Percentiles rank a stretch among this genome's conserved stretches.
These are phyloP conservation scores for Lepidotrigona ventralis DNA, from an alignment of 1,140 invertebrate species.

Conservation along the genomic window DNA sequence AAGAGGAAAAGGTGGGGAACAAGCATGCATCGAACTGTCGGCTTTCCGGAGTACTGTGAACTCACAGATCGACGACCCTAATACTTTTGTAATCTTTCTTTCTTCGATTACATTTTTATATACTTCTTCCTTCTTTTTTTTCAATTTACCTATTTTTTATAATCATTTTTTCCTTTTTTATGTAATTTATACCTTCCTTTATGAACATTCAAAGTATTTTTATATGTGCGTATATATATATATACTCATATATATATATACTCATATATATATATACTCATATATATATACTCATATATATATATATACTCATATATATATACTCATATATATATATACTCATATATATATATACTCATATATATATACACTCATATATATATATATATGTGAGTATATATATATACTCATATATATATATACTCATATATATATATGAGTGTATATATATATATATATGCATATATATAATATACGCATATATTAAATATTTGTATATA, in stretches of 20 bases:
- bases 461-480: no score
- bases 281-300: no score
- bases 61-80: slow-evolving; percentile 21
- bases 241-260: no score
- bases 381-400: no score
- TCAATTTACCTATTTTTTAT: neutral
- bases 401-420: no score
- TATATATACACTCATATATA: no score
- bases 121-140: neutral
- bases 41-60: slow-evolving; percentile 54
- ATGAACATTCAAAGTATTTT: neutral
- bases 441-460: neutral
- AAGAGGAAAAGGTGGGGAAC: slow-evolving; percentile 34
- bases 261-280: no score
- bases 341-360: no score
- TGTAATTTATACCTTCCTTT: neutral
- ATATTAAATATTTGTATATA: no score
- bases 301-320: no score
- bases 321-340: no score
- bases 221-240: neutral
- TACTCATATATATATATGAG: neutral
- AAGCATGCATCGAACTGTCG: slow-evolving; percentile 50
- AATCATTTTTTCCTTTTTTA: neutral
- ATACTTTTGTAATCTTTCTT: slow-evolving; percentile 30
- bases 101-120: slow-evolving; percentile 5